Conservation (phyloP, 2,797 vertebrate species). For the Fratercula arctica region DNA sequence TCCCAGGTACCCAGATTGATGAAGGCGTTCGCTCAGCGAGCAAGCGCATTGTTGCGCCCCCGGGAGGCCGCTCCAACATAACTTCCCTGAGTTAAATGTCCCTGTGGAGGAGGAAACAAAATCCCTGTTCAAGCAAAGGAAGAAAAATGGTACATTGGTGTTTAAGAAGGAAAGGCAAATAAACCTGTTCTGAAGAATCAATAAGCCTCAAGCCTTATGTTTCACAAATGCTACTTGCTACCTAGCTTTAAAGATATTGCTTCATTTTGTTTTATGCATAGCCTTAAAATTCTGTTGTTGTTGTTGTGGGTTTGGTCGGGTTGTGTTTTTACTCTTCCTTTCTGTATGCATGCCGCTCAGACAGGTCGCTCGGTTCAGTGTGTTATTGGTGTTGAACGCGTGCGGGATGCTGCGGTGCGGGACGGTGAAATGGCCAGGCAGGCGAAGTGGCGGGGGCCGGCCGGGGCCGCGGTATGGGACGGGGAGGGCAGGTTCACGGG, state of each 20-base stretch:
- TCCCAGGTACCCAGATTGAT: slow-evolving; percentile 77
- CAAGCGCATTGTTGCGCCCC: slow-evolving; percentile 93
- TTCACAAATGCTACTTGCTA: slow-evolving; percentile 87
- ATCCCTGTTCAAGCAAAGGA: slow-evolving; percentile 60
- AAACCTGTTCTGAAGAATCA: slow-evolving; percentile 85
- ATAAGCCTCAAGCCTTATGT: slow-evolving; percentile 98
- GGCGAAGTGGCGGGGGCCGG: neutral
- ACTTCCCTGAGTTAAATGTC: slow-evolving; percentile 92
- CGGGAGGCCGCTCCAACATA: slow-evolving; percentile 97
- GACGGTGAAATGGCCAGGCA: slow-evolving; percentile 1
- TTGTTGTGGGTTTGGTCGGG: slow-evolving; percentile 35
- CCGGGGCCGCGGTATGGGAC: neutral
- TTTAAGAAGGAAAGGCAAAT: slow-evolving; percentile 79
- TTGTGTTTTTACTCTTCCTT: slow-evolving; percentile 50
- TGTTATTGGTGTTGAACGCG: slow-evolving; percentile 70
- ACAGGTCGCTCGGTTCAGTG: slow-evolving; percentile 72
- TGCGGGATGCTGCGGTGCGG: slow-evolving; percentile 64
- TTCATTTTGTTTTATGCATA: slow-evolving; percentile 84
- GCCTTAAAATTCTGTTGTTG: slow-evolving; percentile 74
- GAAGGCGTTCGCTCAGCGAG: slow-evolving; percentile 88
- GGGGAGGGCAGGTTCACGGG: slow-evolving; percentile 8
- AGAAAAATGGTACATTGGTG: slow-evolving; percentile 78
- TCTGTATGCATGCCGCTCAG: slow-evolving; percentile 79
- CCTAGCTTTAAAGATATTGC: slow-evolving; percentile 87
- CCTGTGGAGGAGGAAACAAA: slow-evolving; percentile 47